A percentile compares a stretch with the other conserved stretches of the same genome.
Conservation (phyloP, 1,140 invertebrate genomes). For the Varroa destructor region DNA sequence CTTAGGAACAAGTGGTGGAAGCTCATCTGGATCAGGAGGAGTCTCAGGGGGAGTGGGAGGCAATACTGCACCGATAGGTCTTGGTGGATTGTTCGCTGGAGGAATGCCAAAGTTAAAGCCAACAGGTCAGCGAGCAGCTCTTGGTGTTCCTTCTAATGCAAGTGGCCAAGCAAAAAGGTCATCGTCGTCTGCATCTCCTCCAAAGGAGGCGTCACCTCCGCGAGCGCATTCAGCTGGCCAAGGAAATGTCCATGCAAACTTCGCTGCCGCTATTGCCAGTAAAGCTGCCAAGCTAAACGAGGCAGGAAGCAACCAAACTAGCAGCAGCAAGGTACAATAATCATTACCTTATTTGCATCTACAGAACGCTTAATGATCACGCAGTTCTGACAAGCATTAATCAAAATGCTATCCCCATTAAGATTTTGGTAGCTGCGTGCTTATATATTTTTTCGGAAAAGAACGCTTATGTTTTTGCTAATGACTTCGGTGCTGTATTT, state of each 20-base stretch:
- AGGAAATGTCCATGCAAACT: not conserved
- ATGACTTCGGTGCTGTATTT: not conserved
- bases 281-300: not conserved
- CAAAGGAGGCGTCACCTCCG: conserved; percentile 15
- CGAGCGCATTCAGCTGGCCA: not conserved
- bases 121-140: conserved; percentile 45
- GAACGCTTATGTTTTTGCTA: not conserved
- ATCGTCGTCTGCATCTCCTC: conserved; percentile 18
- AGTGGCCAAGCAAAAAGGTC: not conserved
- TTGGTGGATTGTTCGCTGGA: conserved; percentile 66
- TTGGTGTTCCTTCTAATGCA: not conserved
- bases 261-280: conserved; percentile 8
- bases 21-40: conserved; percentile 30
- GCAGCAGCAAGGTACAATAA: too few relatives aligned
- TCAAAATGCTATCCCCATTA: not conserved
- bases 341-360: too few relatives aligned
- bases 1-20: too few relatives aligned
- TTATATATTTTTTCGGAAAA: not conserved
- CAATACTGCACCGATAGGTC: conserved; percentile 40
- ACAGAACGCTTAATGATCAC: too few relatives aligned
- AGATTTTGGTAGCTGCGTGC: not conserved
- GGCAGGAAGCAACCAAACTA: not conserved
- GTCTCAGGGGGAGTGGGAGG: conserved; percentile 29
- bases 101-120: conserved; percentile 73
- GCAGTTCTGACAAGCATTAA: too few relatives aligned